A percentile compares a stretch with the other conserved stretches of the same genome.
Conservation (phyloP, 2,797 vertebrate species). For the Euphonia xanthogaster region DNA sequence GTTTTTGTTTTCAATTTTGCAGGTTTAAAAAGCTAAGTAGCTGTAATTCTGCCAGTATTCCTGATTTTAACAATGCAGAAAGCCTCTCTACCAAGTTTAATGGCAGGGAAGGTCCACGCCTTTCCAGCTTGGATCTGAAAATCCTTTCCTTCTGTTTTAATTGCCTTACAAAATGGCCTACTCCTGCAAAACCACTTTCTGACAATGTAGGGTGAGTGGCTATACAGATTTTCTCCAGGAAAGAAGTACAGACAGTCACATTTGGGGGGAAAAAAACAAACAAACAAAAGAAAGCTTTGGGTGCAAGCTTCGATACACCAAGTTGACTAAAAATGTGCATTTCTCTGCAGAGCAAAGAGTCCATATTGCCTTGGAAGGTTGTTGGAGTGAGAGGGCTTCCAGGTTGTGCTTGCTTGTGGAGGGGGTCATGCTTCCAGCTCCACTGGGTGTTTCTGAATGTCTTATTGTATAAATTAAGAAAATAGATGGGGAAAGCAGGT, state of each 20-base stretch:
- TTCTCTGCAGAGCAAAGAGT: not conserved
- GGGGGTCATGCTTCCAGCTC: not conserved
- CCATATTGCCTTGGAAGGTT: rapidly evolving
- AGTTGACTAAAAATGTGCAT: rapidly evolving
- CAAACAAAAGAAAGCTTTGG: not conserved
- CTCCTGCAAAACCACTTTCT: not conserved
- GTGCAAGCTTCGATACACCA: not conserved
- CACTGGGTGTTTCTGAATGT: not conserved
- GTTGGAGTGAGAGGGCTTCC: rapidly evolving
- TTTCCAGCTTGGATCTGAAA: conserved; percentile 29
- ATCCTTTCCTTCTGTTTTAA: not conserved
- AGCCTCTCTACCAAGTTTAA: not conserved
- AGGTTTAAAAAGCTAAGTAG: not conserved
- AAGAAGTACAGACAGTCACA: rapidly evolving
- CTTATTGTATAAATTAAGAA: conserved; percentile 34
- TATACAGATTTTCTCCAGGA: not conserved
- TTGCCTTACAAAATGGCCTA: not conserved
- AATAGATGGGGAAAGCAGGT: conserved; percentile 39
- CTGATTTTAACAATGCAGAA: not conserved
- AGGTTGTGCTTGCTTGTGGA: not conserved
- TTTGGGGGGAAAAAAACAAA: rapidly evolving
- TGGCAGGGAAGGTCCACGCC: not conserved
- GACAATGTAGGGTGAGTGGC: rapidly evolving
- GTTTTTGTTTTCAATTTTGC: not conserved
- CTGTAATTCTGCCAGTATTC: not conserved